Base-by-base conservation (phyloP, 2,888 invertebrate species). In the Apamea sordens region DNA sequence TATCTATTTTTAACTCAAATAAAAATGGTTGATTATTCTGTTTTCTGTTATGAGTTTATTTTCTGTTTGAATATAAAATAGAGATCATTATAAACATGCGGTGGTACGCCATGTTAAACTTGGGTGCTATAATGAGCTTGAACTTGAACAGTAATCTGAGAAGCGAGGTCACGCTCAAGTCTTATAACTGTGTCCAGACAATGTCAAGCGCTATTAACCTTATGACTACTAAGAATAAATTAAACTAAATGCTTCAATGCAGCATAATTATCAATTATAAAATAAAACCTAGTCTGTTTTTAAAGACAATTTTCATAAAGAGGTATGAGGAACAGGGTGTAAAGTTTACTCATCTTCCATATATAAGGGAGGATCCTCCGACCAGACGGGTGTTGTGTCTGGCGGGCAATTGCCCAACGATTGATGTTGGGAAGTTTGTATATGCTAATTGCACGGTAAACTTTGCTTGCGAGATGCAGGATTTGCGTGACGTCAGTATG, bases 151-250 rank as follows among this genome's bases (percentile, higher is more conserved):
- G 61, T 79, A 80, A 80, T 79, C 56, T 70, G 75, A 75, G 73
- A 41, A 72, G 75, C 78, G 68, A 88, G 87, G 89, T 77, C 82
- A 79, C 21, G 28, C 61, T 80, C 72, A 83, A 88, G 87, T 73
- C 89, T 61, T 86, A 81, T 41, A 83, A 88, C 79, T 80, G 84
- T 76, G 73, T 59, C 70, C 79, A 82, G 80, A 76, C 81, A 86
- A 83, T 86, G 89, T 79, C 78, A 81, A 76, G 44, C 53, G 50
- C 32, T 78, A 64, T 69, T 73, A 68, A 67, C 41, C 56, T 8
- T 63, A 69, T 15, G 32, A 73, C 24, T 44, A 36, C 10, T 44
- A 18, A 18, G n/a, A 81, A 44, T 32, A 47, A 64, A 47, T 50
- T n/a, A 28, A 56, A 63, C 15, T 65, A 15, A 78, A 56, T 79